These are phyloP conservation scores for Stegophylla sp. DNA, from an alignment of 2,888 invertebrate species.

Conservation along the genomic window DNA sequence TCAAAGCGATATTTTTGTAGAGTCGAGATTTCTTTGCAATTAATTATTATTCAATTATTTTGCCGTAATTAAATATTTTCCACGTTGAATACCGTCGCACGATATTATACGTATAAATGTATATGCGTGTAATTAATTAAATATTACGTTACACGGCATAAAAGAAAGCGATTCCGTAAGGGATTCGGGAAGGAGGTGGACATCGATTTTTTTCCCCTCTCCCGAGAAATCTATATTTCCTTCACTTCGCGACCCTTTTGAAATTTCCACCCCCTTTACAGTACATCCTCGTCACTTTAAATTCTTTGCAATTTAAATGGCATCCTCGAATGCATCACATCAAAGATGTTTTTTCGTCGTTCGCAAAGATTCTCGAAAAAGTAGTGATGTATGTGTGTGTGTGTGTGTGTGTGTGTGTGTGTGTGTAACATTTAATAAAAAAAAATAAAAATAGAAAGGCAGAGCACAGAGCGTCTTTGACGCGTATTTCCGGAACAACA, in stretches of 20 bases:
- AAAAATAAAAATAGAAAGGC: constrained; percentile 42
- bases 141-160: not conserved
- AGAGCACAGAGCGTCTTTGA: constrained; percentile 32
- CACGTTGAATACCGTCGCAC: not conserved
- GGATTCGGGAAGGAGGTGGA: no score
- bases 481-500: constrained; percentile 44
- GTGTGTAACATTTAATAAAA: constrained; percentile 43
- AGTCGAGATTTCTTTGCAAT: not conserved
- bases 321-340: constrained; percentile 42
- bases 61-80: not conserved
- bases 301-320: constrained; percentile 44
- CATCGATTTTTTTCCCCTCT: constrained; percentile 12
- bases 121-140: constrained; percentile 1
- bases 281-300: constrained; percentile 27
- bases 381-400: no score
- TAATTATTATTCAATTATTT: not conserved
- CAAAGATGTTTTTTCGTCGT: constrained; percentile 43
- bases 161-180: not conserved
- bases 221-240: not conserved
- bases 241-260: constrained; percentile 11
- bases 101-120: no score
- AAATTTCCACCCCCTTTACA: constrained; percentile 26
- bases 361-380: constrained; percentile 21
- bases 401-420: no score
- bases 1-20: no score